Evolutionary conservation across 2,113 vertebrate species (phyloP).

Genomic region (Hypocryptadius cinnamomeus): DNA sequence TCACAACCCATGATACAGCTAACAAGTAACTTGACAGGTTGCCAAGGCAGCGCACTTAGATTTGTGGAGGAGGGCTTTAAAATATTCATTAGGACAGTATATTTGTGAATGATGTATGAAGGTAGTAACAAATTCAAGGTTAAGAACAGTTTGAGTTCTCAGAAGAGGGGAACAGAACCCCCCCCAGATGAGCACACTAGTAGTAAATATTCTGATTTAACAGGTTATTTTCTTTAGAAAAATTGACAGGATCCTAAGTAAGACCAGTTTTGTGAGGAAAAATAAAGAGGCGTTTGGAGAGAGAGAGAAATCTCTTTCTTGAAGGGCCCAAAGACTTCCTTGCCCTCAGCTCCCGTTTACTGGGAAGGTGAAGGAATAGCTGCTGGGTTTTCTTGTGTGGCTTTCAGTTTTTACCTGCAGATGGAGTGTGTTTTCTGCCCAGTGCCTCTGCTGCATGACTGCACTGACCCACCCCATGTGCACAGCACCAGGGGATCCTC

Average conservation of each 20-base stretch:
- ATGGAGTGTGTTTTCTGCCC: not conserved
- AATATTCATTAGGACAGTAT: conserved; percentile 29
- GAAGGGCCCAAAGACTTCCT: not conserved
- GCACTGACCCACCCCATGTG: not conserved
- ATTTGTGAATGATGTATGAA: conserved; percentile 26
- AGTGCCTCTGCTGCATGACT: not conserved
- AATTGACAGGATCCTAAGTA: not conserved
- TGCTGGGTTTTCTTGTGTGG: not conserved
- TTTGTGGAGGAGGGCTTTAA: conserved; percentile 11
- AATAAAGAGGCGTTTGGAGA: not conserved
- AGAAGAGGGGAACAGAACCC: not conserved
- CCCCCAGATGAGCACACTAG: not conserved
- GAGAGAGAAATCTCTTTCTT: not conserved
- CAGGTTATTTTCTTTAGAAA: not conserved
- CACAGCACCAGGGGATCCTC: not conserved
- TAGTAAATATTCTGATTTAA: not conserved
- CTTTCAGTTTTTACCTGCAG: not conserved
- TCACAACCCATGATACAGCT: not conserved
- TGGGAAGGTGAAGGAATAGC: not conserved
- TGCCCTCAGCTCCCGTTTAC: not conserved
- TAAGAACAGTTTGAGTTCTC: not conserved
- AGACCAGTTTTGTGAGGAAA: not conserved
- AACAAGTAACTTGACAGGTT: not conserved
- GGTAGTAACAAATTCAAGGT: conserved; percentile 11
- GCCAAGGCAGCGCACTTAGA: not conserved